Evolutionary conservation across 2,888 invertebrate species (phyloP).

Genomic region (Microdon myrmicae): DNA sequence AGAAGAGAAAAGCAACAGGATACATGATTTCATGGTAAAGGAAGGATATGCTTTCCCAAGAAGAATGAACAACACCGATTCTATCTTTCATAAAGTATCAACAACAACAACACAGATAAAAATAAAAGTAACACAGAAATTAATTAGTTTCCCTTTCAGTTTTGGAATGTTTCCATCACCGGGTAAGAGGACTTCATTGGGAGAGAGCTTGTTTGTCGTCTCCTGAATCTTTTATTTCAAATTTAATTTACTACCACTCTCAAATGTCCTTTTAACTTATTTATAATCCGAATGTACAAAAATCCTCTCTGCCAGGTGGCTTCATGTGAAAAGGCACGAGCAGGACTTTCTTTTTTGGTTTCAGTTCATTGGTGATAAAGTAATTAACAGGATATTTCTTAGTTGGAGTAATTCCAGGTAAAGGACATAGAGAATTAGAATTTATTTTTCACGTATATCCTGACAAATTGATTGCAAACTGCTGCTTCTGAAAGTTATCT

Average conservation of each 20-base stretch:
- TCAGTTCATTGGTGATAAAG: conserved; percentile 39
- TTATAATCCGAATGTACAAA: conserved; percentile 12
- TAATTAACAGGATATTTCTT: conserved; percentile 50
- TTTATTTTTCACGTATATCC: conserved; percentile 47
- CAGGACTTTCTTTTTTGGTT: not conserved
- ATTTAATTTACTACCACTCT: conserved; percentile 49
- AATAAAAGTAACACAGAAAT: conserved; percentile 30
- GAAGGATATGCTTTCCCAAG: conserved; percentile 23
- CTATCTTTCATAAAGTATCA: too few relatives aligned
- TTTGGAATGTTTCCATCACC: conserved; percentile 22
- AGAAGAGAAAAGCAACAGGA: conserved; percentile 36
- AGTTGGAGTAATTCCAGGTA: conserved; percentile 29
- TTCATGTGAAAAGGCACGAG: not conserved
- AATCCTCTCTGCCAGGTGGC: conserved; percentile 10
- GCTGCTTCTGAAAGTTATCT: conserved; percentile 40
- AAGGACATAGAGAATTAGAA: conserved; percentile 9
- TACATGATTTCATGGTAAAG: conserved; percentile 8
- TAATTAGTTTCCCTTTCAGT: conserved; percentile 46
- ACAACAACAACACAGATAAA: conserved; percentile 32
- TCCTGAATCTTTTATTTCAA: conserved; percentile 47
- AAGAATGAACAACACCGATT: conserved; percentile 5
- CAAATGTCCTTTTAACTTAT: conserved; percentile 51
- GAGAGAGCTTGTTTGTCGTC: conserved; percentile 4
- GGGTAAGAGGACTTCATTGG: not conserved
- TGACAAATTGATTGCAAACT: conserved; percentile 50